A percentile compares a stretch with the other conserved stretches of the same genome.
Evolutionary conservation across 2,888 invertebrate species (phyloP).

Genomic region (Oxytorus armatus): DNA sequence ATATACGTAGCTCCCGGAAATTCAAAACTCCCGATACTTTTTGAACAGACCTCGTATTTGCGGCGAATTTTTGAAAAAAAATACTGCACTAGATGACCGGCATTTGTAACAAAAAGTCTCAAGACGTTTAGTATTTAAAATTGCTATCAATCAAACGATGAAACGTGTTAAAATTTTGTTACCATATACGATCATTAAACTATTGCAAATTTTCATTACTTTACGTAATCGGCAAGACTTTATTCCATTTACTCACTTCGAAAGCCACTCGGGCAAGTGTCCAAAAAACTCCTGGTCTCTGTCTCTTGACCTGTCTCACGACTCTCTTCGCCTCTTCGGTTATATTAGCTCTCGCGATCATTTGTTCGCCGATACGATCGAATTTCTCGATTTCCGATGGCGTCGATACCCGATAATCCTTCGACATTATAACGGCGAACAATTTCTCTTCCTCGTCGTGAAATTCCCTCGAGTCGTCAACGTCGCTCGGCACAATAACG

Average conservation of each 20-base stretch:
- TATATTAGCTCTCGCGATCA: constrained; percentile 72
- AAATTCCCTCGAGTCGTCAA: background rate
- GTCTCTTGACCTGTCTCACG: constrained; percentile 77
- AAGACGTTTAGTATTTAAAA: no score
- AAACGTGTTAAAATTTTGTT: no score
- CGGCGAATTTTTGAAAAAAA: no score
- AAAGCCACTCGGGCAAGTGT: constrained; percentile 80
- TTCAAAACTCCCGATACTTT: no score
- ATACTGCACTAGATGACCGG: no score
- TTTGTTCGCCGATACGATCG: constrained; percentile 73
- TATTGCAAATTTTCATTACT: background rate
- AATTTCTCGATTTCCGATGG: constrained; percentile 66
- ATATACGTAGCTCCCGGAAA: no score
- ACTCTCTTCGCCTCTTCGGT: constrained; percentile 79
- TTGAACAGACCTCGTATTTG: no score
- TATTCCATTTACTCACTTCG: constrained; percentile 76
- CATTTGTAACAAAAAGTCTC: no score
- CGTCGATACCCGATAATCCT: constrained; percentile 46
- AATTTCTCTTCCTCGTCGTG: constrained; percentile 52
- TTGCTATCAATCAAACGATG: no score
- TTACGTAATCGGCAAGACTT: background rate
- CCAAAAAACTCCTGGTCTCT: constrained; percentile 82
- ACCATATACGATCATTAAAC: no score
- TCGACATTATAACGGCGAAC: constrained; percentile 52
- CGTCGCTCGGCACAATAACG: constrained; percentile 21